Percentiles rank a stretch among this genome's conserved stretches.
Conservation (phyloP, 2,797 vertebrate species). For the Aldrovandia affinis region DNA sequence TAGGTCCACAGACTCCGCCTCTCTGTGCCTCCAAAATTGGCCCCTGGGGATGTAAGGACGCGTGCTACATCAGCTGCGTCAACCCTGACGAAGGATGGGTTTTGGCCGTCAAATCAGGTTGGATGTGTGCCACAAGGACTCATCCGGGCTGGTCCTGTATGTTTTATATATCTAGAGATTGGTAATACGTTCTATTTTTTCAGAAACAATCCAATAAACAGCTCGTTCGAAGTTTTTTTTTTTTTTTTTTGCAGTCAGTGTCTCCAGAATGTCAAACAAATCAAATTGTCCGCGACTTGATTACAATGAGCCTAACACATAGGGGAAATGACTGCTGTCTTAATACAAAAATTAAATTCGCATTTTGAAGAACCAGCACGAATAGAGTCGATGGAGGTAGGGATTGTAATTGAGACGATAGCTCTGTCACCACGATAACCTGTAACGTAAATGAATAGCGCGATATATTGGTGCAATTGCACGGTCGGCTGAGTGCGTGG, state of each 20-base stretch:
- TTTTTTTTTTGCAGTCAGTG: background rate
- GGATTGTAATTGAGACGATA: slow-evolving; percentile 11
- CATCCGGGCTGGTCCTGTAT: background rate
- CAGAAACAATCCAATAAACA: background rate
- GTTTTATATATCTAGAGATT: background rate
- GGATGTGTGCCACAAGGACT: slow-evolving; percentile 19
- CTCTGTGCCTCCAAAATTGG: slow-evolving; percentile 67
- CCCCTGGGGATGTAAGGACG: slow-evolving; percentile 61
- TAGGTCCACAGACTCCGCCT: slow-evolving; percentile 50
- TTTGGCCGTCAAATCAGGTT: slow-evolving; percentile 40
- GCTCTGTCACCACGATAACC: slow-evolving; percentile 31
- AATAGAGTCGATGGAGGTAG: slow-evolving; percentile 2
- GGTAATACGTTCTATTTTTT: background rate
- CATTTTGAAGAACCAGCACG: slow-evolving; percentile 8
- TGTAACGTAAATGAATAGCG: slow-evolving; percentile 51
- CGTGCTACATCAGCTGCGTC: slow-evolving; percentile 43
- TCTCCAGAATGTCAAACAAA: background rate
- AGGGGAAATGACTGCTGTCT: background rate
- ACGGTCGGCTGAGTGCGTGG: slow-evolving; percentile 41
- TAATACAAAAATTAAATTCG: slow-evolving; percentile 25
- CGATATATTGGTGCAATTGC: slow-evolving; percentile 41
- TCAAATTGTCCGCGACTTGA: background rate
- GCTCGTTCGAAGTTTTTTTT: background rate
- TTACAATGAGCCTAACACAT: background rate
- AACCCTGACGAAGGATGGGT: slow-evolving; percentile 14